Conservation (phyloP, 1,140 invertebrate genomes). For the Melanaphis sacchari region DNA sequence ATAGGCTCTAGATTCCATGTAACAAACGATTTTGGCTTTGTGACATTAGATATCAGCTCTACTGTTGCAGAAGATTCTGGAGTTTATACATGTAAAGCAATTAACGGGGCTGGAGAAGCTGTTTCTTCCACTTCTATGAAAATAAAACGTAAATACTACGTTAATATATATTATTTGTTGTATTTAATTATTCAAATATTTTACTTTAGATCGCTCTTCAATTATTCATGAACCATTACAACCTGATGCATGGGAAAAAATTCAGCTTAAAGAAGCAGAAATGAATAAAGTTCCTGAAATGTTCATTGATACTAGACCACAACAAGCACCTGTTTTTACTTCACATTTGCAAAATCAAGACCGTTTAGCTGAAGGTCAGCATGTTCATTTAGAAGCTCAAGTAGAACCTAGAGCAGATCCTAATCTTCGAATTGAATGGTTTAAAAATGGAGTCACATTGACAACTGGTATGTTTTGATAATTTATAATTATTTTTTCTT, state of each 20-base stretch:
- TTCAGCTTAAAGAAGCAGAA: conserved; percentile 86
- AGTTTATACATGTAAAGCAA: conserved; percentile 91
- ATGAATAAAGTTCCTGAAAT: conserved; percentile 86
- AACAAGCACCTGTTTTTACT: conserved; percentile 89
- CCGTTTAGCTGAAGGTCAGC: conserved; percentile 85
- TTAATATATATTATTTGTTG: background rate
- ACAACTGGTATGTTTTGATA: conserved; percentile 71
- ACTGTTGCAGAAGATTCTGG: conserved; percentile 90
- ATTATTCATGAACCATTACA: conserved; percentile 83
- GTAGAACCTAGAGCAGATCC: conserved; percentile 93
- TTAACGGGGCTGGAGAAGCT: conserved; percentile 88
- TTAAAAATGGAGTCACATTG: conserved; percentile 87
- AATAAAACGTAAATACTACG: conserved; percentile 70
- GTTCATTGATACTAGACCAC: conserved; percentile 80
- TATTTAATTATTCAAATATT: background rate
- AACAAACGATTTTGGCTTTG: conserved; percentile 92
- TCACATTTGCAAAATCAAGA: conserved; percentile 88
- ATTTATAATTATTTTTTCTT: background rate
- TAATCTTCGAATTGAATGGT: conserved; percentile 89
- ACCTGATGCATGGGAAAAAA: conserved; percentile 88
- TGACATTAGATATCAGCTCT: conserved; percentile 88
- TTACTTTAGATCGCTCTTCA: conserved; percentile 71
- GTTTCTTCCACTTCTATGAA: conserved; percentile 88
- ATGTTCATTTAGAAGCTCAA: conserved; percentile 92
- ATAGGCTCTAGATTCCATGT: conserved; percentile 83